These are phyloP conservation scores for Eupithecia abbreviata DNA, from an alignment of 2,888 invertebrate genomes.

Conservation along the genomic window DNA sequence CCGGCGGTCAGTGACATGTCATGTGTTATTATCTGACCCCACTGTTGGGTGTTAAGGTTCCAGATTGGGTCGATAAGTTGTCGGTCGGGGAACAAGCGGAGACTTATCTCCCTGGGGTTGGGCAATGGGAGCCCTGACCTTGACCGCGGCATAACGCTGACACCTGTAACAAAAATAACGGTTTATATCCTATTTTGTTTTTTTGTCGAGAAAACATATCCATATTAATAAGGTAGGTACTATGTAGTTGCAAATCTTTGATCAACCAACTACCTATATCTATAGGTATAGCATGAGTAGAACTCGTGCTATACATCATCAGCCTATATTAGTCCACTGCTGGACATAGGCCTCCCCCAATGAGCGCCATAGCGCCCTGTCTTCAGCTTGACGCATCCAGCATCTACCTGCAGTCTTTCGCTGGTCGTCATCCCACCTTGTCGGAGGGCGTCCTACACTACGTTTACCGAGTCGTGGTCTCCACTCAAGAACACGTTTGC, in stretches of 20 bases:
- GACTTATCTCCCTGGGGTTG: conserved; percentile 87
- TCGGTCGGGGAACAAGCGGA: conserved; percentile 87
- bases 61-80: conserved; percentile 88
- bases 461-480: too few species aligned
- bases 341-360: too few species aligned
- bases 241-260: neutral
- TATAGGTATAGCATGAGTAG: too few species aligned
- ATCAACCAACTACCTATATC: neutral
- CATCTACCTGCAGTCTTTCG: too few species aligned
- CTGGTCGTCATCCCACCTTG: too few species aligned
- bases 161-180: conserved; percentile 71
- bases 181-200: neutral
- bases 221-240: neutral
- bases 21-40: conserved; percentile 91
- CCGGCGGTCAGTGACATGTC: conserved; percentile 90
- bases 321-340: too few species aligned
- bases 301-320: neutral
- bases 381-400: too few species aligned
- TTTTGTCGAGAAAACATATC: neutral
- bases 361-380: too few species aligned
- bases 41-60: conserved; percentile 90
- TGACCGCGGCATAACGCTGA: conserved; percentile 86
- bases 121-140: conserved; percentile 87
- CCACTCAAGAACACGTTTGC: too few species aligned
- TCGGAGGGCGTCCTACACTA: too few species aligned